Evolutionary conservation across 2,888 invertebrate species (phyloP).

Genomic region (Epistrophella euchroma): DNA sequence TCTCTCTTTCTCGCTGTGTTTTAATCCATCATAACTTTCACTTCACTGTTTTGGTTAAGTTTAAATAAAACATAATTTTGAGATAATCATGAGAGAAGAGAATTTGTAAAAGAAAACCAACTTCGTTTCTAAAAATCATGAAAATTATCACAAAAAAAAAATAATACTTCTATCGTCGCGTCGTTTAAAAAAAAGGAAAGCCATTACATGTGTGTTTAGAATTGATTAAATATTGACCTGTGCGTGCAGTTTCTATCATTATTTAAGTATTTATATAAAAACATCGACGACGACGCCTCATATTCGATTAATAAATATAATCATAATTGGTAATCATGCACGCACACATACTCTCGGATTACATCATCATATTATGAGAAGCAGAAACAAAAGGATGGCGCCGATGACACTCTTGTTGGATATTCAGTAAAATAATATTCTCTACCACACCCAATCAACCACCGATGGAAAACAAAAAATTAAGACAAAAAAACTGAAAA

Average conservation of each 20-base stretch:
- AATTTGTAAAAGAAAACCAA: background rate
- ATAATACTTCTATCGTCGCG: too few species aligned
- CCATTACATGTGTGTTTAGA: background rate
- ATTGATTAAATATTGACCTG: too few species aligned
- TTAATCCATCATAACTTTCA: constrained; percentile 50
- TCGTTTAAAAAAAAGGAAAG: too few species aligned
- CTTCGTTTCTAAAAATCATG: too few species aligned
- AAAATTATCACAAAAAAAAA: too few species aligned
- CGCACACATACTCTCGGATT: constrained; percentile 46
- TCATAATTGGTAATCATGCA: constrained; percentile 51
- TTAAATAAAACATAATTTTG: constrained; percentile 34
- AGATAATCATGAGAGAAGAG: background rate
- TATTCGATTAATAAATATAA: constrained; percentile 32
- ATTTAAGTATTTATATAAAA: background rate
- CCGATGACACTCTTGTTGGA: constrained; percentile 31
- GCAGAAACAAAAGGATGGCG: constrained; percentile 32
- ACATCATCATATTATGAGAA: constrained; percentile 41
- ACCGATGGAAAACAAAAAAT: background rate
- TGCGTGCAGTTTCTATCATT: too few species aligned
- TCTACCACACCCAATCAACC: constrained; percentile 33
- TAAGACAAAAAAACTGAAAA: constrained; percentile 1
- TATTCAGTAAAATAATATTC: constrained; percentile 45
- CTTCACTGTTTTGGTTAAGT: constrained; percentile 43
- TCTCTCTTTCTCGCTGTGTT: background rate
- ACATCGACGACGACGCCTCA: background rate